A percentile compares a stretch with the other conserved stretches of the same genome.
Evolutionary conservation across 2,888 invertebrate genomes (phyloP).

Genomic region (Drosophila setosimentum): DNA sequence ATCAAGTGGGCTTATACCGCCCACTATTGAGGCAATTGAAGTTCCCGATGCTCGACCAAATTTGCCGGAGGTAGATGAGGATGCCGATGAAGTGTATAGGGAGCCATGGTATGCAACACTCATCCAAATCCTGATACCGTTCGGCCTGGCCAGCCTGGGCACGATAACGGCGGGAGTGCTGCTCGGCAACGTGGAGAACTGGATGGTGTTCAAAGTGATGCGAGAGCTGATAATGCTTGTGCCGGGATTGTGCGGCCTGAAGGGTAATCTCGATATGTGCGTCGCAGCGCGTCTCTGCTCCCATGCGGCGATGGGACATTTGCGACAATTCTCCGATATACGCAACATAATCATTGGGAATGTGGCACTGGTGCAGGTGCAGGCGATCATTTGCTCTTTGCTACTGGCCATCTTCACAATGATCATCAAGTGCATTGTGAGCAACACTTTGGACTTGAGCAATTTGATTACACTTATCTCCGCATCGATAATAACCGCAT

Average conservation of each 20-base stretch:
- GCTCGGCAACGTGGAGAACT: constrained; percentile 48
- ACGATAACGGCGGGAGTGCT: constrained; percentile 51
- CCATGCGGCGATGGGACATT: constrained; percentile 44
- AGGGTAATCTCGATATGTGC: constrained; percentile 62
- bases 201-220: constrained; percentile 44
- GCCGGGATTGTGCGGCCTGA: constrained; percentile 51
- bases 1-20: neutral
- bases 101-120: constrained; percentile 45
- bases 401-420: constrained; percentile 16
- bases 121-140: constrained; percentile 41
- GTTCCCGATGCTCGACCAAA: neutral
- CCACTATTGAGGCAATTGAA: neutral
- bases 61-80: neutral
- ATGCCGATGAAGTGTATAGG: constrained; percentile 3
- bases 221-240: constrained; percentile 43
- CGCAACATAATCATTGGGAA: constrained; percentile 47
- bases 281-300: constrained; percentile 47
- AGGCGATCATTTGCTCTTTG: constrained; percentile 50
- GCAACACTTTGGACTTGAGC: neutral
- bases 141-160: constrained; percentile 43
- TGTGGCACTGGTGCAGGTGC: constrained; percentile 55
- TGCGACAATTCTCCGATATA: constrained; percentile 5
- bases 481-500: constrained; percentile 42
- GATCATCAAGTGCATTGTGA: neutral
- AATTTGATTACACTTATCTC: constrained; percentile 25